Evolutionary conservation across 2,113 vertebrate species (phyloP), one percentile per base, ranked within the genome.

Genomic region (Phylloscopus trochilus): DNA sequence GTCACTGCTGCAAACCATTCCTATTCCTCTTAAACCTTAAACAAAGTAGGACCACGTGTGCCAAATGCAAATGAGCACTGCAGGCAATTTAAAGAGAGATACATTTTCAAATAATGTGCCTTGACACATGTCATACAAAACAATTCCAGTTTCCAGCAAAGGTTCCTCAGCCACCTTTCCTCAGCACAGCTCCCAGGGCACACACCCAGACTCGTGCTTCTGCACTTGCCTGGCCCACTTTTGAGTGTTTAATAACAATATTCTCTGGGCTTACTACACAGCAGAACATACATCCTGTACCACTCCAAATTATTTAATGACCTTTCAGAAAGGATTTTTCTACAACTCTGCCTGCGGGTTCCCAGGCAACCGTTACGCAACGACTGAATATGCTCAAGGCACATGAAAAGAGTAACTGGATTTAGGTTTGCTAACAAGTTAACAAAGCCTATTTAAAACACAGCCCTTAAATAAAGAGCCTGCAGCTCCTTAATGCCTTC

Each of bases 291-390:
- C 72, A 58, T 53, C 67, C 75, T 93, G 52, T n/a, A 87, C 82
- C 89, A 67, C 52, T 93, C 70, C 89, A 84, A 53, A 91, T 91
- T 91, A 95, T 87, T 90, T 92, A 78, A 93, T 92, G 87, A 92
- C 84, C 75, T 96, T 96, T 95, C 77, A 86, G 90, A 96, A 93
- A 87, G 78, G 74, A 82, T 95, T 88, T 93, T 72, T 92, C 87
- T 93, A 93, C 92, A 96, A 87, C 93, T 94, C 75, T 78, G 93
- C 51, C 92, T 93, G 91, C 1, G 5, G 73, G 90, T 90, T 96
- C 75, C 86, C 59, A 95, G 70, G 95, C 93, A 97, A 97, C 93
- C 49, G 6, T 89, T 95, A 93, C 13, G 21, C 84, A 95, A 83
- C 62, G 18, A 58, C 74, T 87, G 52, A 91, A 92, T 64, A 85